Conservation (phyloP, 2,888 invertebrate species). For the Hydrotaea diabolus region DNA sequence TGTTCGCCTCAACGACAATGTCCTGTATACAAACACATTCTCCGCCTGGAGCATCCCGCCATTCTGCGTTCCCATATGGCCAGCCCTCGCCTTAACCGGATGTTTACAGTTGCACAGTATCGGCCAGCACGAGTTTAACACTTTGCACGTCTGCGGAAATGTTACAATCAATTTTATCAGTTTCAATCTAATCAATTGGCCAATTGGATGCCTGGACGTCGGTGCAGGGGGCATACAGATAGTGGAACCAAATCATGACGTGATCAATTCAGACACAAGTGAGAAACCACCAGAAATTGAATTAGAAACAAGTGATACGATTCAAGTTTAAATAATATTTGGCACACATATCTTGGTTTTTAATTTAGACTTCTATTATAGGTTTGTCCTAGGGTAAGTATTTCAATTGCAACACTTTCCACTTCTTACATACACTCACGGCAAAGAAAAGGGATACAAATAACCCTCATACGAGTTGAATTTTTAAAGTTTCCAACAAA, state of each 20-base stretch:
- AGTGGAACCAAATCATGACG: conserved; percentile 56
- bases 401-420: too few relatives aligned
- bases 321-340: background rate
- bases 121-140: conserved; percentile 54
- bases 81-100: conserved; percentile 58
- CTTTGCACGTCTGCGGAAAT: conserved; percentile 63
- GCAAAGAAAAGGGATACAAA: too few relatives aligned
- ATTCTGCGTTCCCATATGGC: conserved; percentile 63
- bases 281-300: conserved; percentile 62
- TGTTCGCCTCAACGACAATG: conserved; percentile 62
- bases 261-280: conserved; percentile 5
- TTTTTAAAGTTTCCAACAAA: too few relatives aligned
- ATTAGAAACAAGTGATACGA: conserved; percentile 57
- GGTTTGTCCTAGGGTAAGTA: too few relatives aligned
- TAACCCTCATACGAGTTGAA: too few relatives aligned
- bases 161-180: conserved; percentile 57
- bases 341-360: too few relatives aligned
- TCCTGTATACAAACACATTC: conserved; percentile 61
- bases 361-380: too few relatives aligned
- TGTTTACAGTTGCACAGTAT: conserved; percentile 67
- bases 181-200: conserved; percentile 57
- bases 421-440: too few relatives aligned
- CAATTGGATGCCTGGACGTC: conserved; percentile 62
- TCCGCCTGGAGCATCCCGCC: conserved; percentile 63
- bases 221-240: conserved; percentile 58